phyloP scores from a whole-genome alignment of 2,888 invertebrate species.

The Ennomos fuscantarius region DNA sequence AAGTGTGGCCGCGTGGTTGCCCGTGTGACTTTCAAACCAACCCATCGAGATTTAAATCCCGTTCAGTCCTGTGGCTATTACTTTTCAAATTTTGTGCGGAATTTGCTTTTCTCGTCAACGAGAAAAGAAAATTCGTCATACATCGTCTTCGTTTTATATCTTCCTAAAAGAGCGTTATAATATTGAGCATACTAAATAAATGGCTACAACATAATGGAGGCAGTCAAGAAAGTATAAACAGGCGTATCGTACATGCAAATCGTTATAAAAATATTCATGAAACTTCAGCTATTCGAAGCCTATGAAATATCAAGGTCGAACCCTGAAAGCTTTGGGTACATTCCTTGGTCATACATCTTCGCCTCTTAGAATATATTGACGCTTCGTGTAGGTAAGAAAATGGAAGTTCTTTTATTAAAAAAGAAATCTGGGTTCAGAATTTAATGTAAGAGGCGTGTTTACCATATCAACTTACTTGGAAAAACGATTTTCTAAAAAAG shows the following conservation, averaged over 20 bases:
- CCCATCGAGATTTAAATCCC: too few species aligned
- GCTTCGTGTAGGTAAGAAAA: slow-evolving; percentile 6
- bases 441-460: background rate
- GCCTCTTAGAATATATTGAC: slow-evolving; percentile 18
- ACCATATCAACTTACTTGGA: too few species aligned
- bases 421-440: background rate
- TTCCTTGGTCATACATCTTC: slow-evolving; percentile 12
- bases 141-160: too few species aligned
- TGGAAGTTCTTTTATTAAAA: slow-evolving; percentile 3
- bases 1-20: too few species aligned
- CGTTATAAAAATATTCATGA: slow-evolving; percentile 58
- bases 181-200: background rate
- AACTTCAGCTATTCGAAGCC: slow-evolving; percentile 36
- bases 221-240: slow-evolving; percentile 27
- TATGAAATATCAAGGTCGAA: slow-evolving; percentile 31
- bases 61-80: too few species aligned
- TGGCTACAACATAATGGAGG: background rate
- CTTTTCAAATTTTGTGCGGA: too few species aligned
- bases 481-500: too few species aligned
- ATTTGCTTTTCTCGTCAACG: too few species aligned
- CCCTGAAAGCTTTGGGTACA: slow-evolving; percentile 9
- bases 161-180: background rate
- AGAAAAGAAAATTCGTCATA: too few species aligned
- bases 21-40: too few species aligned
- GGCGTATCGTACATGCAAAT: slow-evolving; percentile 47